Base-by-base conservation (phyloP, 2,113 vertebrate genomes). In the Myrmecobius fasciatus region DNA sequence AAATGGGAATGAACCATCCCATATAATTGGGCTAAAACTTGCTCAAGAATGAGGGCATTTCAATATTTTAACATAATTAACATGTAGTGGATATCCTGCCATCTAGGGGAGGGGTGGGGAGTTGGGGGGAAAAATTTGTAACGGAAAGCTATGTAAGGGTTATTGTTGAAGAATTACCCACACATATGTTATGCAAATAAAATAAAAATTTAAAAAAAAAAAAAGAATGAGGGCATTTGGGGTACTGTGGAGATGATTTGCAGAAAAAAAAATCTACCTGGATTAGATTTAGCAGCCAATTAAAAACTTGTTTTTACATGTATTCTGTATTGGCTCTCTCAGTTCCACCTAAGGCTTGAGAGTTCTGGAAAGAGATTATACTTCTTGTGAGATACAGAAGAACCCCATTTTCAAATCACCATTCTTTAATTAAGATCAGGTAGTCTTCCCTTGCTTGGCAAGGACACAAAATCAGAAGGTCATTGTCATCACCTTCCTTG, bases 401-500 rank as follows among this genome's bases (percentile, higher is more conserved):
- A 75, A 22, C 20, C 6, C 20, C n/a, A 83, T 83, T 83, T 43
- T 83, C 5, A 83, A 83, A 83, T 83, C 67, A 83, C 20, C n/a
- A 83, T 43, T 83, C 67, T 83, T 83, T 43, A n/a, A 83, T 43
- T 43, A 43, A 8, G n/a, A 83, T 83, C 67, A 83, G 36, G 60
- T n/a, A 17, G 20, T 83, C n/a, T 83, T 83, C 67, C 67, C 67
- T 83, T 83, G 67, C 67, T 56, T 43, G 17, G 47, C 54, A 95
- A 43, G 67, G 83, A 31, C 26, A 89, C 46, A 48, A 5, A 0
- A n/a, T 90, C 49, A 53, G 10, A 31, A 92, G 75, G 48, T 49
- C 22, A n/a, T n/a, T 51, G 49, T 11, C 49, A 89, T 97, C 94
- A 97, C 28, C 54, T 94, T 3, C 98, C 98, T 96, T 98, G 99